Conservation (phyloP, 1,140 invertebrate species). For the Eumaeus atala region DNA sequence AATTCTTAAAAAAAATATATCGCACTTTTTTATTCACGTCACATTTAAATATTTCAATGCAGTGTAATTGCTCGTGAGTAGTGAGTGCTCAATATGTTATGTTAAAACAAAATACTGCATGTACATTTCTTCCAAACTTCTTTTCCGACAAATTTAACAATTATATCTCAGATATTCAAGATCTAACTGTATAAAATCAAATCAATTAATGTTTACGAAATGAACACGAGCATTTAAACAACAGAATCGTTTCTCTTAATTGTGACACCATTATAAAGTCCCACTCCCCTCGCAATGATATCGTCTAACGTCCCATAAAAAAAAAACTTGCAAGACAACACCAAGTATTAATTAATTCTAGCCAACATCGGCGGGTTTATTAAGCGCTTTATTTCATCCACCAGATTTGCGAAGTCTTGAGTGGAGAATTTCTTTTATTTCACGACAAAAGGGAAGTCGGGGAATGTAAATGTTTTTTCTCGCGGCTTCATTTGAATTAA, state of each 20-base stretch:
- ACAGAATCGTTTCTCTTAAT: constrained; percentile 66
- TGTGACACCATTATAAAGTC: constrained; percentile 61
- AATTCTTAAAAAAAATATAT: no score
- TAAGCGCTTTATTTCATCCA: constrained; percentile 66
- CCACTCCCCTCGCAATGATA: constrained; percentile 48
- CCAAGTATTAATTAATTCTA: constrained; percentile 66
- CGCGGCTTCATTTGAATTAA: constrained; percentile 72
- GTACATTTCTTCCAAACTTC: no score
- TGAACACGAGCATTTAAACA: constrained; percentile 21
- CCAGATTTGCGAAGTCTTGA: constrained; percentile 39
- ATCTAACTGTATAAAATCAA: no score
- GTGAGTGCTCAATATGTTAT: no score
- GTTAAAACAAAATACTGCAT: no score
- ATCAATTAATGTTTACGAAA: not conserved
- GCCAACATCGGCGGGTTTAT: constrained; percentile 50
- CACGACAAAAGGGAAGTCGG: constrained; percentile 38
- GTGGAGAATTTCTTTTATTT: constrained; percentile 49
- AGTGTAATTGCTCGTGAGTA: no score
- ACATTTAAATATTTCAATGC: no score
- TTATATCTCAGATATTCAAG: no score
- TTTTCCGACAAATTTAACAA: no score
- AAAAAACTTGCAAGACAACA: constrained; percentile 62
- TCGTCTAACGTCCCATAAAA: constrained; percentile 47
- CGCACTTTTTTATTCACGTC: no score
- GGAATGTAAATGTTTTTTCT: constrained; percentile 61